A percentile compares a stretch with the other conserved stretches of the same genome.
These are phyloP conservation scores for Entosphenus tridentatus DNA, from an alignment of 2,113 vertebrate species.

Conservation along the genomic window DNA sequence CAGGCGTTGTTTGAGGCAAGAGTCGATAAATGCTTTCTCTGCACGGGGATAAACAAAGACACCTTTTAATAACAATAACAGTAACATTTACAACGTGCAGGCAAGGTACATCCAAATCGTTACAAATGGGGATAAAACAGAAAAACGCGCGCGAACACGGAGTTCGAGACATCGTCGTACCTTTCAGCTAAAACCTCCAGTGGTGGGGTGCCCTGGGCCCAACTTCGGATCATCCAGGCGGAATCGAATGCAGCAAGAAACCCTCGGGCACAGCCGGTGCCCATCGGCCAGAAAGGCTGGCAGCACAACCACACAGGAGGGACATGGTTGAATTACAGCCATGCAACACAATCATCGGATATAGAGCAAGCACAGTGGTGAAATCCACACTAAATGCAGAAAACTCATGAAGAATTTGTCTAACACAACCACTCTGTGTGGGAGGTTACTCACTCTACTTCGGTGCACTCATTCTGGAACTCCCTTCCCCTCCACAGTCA, in stretches of 20 bases:
- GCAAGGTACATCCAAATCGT: too few species aligned
- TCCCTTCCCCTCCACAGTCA: too few species aligned
- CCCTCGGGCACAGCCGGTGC: slow-evolving; percentile 78
- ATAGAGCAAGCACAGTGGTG: too few species aligned
- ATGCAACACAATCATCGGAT: too few species aligned
- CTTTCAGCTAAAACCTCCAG: slow-evolving; percentile 74
- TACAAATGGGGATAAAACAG: too few species aligned
- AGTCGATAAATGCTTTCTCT: slow-evolving; percentile 73
- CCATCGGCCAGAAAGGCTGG: slow-evolving; percentile 98
- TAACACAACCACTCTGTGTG: too few species aligned
- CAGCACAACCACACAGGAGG: too few species aligned
- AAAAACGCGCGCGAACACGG: neutral
- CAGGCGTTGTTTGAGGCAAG: slow-evolving; percentile 66
- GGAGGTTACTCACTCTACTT: too few species aligned
- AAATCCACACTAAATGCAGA: too few species aligned
- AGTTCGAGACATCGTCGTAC: slow-evolving; percentile 21
- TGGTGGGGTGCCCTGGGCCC: slow-evolving; percentile 45
- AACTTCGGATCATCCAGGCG: slow-evolving; percentile 77
- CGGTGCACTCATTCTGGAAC: too few species aligned
- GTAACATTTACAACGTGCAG: neutral
- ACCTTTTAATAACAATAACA: neutral
- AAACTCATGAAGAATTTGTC: too few species aligned
- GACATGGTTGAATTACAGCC: too few species aligned
- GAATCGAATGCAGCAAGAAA: slow-evolving; percentile 85
- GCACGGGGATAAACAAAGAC: slow-evolving; percentile 7